Conservation (phyloP, 2,113 vertebrate genomes). For the Engraulis encrasicolus region DNA sequence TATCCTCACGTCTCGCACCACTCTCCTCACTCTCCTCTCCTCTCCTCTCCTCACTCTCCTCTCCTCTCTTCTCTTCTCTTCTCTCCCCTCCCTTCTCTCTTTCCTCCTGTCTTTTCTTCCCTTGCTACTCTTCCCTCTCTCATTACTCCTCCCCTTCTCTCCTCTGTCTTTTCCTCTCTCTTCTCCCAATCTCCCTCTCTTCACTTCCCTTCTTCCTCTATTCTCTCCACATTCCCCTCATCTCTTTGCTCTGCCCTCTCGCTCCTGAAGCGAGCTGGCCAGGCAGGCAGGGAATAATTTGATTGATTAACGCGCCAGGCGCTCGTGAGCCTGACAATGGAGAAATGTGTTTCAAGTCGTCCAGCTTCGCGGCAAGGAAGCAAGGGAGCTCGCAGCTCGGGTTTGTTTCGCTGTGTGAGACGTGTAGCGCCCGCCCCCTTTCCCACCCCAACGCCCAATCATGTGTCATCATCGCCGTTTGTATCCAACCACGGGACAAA, state of each 20-base stretch:
- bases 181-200: no score
- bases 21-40: no score
- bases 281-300: background rate
- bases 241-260: background rate
- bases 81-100: no score
- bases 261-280: background rate
- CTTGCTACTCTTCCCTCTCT: no score
- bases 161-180: no score
- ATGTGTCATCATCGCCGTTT: constrained; percentile 54
- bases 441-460: constrained; percentile 60
- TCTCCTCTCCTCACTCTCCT: no score
- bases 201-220: no score
- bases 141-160: no score
- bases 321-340: constrained; percentile 34
- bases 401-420: constrained; percentile 65
- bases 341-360: constrained; percentile 50
- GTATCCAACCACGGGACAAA: constrained; percentile 64
- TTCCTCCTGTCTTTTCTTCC: no score
- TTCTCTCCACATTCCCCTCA: no score
- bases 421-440: constrained; percentile 50
- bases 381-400: constrained; percentile 67
- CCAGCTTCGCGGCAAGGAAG: constrained; percentile 61
- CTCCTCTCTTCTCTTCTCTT: no score
- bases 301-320: constrained; percentile 49
- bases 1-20: no score